These are phyloP conservation scores for Diorhabda sublineata DNA, from an alignment of 1,140 invertebrate genomes.

Conservation along the genomic window DNA sequence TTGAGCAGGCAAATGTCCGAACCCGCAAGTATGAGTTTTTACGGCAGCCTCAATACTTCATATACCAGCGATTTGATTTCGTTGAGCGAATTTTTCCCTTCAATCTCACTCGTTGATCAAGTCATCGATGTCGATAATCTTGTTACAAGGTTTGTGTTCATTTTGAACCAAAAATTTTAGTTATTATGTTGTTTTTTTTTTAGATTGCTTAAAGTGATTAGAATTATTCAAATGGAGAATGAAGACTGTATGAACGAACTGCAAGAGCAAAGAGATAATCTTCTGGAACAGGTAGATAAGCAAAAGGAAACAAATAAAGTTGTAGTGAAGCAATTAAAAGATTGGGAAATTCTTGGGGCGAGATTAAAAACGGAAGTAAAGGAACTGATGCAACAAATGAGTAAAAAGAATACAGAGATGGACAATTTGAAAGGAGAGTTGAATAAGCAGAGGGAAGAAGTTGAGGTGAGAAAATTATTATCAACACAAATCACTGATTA, in stretches of 20 bases:
- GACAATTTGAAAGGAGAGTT: constrained; percentile 51
- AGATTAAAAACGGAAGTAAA: constrained; percentile 53
- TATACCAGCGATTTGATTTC: constrained; percentile 47
- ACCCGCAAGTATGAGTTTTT: constrained; percentile 41
- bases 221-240: constrained; percentile 66
- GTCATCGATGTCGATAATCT: constrained; percentile 71
- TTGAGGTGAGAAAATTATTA: constrained; percentile 27
- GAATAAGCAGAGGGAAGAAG: constrained; percentile 47
- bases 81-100: constrained; percentile 42
- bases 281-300: constrained; percentile 39
- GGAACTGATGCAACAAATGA: constrained; percentile 51
- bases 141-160: constrained; percentile 53
- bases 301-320: constrained; percentile 45
- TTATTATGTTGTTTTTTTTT: not conserved
- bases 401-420: constrained; percentile 51
- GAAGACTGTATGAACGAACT: constrained; percentile 62
- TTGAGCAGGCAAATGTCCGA: constrained; percentile 57
- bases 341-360: constrained; percentile 52
- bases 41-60: constrained; percentile 36
- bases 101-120: constrained; percentile 62
- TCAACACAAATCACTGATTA: too few species aligned
- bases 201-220: constrained; percentile 63
- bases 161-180: not conserved
- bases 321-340: constrained; percentile 51
- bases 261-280: constrained; percentile 52